A percentile compares a stretch with the other conserved stretches of the same genome.
Conservation (phyloP, 2,113 vertebrate genomes). For the Bubo scandiacus region DNA sequence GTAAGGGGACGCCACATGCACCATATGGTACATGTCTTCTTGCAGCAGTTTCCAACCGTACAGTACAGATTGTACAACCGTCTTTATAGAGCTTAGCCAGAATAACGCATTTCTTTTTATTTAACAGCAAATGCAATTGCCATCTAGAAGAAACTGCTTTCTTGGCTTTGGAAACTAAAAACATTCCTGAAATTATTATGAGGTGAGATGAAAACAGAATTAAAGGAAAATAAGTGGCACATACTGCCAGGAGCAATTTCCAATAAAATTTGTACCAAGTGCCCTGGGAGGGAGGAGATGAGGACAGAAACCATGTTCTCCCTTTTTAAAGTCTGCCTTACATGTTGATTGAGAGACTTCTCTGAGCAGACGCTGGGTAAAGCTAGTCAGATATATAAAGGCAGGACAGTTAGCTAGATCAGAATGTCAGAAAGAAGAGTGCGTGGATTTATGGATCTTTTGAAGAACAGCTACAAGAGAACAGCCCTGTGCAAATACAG, state of each 20-base stretch:
- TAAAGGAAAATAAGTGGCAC: conserved; percentile 26
- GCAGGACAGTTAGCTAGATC: neutral
- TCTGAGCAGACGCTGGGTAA: neutral
- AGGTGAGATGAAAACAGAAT: conserved; percentile 54
- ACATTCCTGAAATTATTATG: conserved; percentile 50
- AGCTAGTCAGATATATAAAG: neutral
- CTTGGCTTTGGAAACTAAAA: conserved; percentile 47
- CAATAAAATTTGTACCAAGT: neutral
- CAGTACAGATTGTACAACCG: conserved; percentile 33
- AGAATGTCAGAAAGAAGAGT: neutral
- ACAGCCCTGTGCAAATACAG: neutral
- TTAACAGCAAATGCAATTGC: conserved; percentile 38
- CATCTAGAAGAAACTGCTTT: neutral
- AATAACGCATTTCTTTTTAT: conserved; percentile 32
- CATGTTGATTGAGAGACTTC: neutral
- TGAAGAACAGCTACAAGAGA: neutral
- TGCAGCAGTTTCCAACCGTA: neutral
- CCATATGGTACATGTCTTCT: conserved; percentile 20
- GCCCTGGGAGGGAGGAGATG: neutral
- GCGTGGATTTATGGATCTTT: neutral
- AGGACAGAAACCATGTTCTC: neutral
- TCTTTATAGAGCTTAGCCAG: conserved; percentile 7
- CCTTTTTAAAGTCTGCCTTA: neutral
- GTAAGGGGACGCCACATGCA: neutral
- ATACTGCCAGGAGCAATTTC: neutral